Conservation (phyloP, 1,140 invertebrate species). For the Oppia nitens region DNA sequence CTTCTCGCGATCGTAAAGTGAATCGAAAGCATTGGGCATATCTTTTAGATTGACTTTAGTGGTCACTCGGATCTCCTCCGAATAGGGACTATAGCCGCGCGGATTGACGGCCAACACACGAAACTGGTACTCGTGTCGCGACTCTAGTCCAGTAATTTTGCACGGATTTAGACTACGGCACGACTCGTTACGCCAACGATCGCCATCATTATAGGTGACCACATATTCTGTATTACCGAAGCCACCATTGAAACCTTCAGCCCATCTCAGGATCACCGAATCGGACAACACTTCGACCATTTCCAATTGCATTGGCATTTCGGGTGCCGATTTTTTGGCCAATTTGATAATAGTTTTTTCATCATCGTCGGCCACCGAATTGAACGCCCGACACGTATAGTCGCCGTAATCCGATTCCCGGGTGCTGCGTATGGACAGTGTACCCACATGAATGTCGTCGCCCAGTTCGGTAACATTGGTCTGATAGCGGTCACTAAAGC, state of each 20-base stretch:
- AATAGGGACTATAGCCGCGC: conserved; percentile 21
- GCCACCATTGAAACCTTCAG: conserved; percentile 74
- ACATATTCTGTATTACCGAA: conserved; percentile 61
- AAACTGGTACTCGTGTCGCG: conserved; percentile 21
- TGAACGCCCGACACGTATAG: conserved; percentile 66
- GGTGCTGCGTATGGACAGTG: conserved; percentile 54
- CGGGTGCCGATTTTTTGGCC: conserved; percentile 40
- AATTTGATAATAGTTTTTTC: conserved; percentile 54
- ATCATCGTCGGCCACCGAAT: conserved; percentile 42
- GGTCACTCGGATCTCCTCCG: conserved; percentile 19
- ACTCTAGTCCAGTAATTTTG: conserved; percentile 43
- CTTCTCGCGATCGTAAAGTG: conserved; percentile 34
- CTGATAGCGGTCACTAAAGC: conserved; percentile 38
- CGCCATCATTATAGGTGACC: conserved; percentile 33
- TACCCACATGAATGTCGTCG: conserved; percentile 66
- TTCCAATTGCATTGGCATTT: conserved; percentile 50
- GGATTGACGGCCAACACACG: conserved; percentile 23
- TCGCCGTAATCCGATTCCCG: conserved; percentile 62
- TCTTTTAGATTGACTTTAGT: conserved; percentile 31
- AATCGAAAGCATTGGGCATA: conserved; percentile 47
- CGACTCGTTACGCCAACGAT: conserved; percentile 38
- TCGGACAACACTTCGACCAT: conserved; percentile 34
- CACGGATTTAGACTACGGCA: conserved; percentile 68
- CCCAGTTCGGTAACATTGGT: conserved; percentile 58
- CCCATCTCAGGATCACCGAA: conserved; percentile 59